A percentile compares a stretch with the other conserved stretches of the same genome.
phyloP scores from a whole-genome alignment of 2,797 vertebrate species.

The Helostoma temminkii region DNA sequence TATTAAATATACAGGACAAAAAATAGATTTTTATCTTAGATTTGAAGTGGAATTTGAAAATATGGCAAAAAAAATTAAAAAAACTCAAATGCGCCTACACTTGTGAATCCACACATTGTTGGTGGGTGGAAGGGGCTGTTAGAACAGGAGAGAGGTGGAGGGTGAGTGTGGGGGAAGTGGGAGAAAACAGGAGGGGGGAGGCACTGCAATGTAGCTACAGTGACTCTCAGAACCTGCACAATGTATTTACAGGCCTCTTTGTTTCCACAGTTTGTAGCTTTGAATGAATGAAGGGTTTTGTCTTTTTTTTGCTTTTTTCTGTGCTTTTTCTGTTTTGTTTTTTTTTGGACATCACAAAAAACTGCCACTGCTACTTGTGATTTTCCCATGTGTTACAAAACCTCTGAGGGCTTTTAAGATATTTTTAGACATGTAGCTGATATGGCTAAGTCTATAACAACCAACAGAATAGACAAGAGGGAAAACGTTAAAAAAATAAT shows the following conservation, averaged over 20 bases:
- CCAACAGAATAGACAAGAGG: conserved; percentile 55
- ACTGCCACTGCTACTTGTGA: neutral
- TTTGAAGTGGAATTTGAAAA: conserved; percentile 52
- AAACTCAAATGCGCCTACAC: conserved; percentile 53
- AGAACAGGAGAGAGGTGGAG: conserved; percentile 74
- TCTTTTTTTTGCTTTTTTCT: neutral
- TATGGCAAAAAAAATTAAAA: conserved; percentile 28
- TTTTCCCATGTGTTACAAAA: conserved; percentile 38
- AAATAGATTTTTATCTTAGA: conserved; percentile 17
- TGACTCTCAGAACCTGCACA: conserved; percentile 38
- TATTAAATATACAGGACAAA: neutral
- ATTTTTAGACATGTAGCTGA: conserved; percentile 62
- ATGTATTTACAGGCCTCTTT: conserved; percentile 27
- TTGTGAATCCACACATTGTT: conserved; percentile 72
- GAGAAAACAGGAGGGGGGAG: conserved; percentile 69
- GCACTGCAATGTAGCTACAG: conserved; percentile 46
- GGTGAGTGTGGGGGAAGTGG: conserved; percentile 76
- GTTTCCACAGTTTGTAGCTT: conserved; percentile 23
- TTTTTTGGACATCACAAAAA: too few species aligned
- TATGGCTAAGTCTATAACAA: conserved; percentile 51
- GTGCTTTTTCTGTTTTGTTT: neutral
- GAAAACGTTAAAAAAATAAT: too few species aligned
- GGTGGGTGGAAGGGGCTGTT: conserved; percentile 80
- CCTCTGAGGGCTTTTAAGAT: conserved; percentile 46
- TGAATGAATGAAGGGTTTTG: neutral